Evolutionary conservation across 2,797 vertebrate genomes (phyloP).

Genomic region (Phylloscopus collybita): DNA sequence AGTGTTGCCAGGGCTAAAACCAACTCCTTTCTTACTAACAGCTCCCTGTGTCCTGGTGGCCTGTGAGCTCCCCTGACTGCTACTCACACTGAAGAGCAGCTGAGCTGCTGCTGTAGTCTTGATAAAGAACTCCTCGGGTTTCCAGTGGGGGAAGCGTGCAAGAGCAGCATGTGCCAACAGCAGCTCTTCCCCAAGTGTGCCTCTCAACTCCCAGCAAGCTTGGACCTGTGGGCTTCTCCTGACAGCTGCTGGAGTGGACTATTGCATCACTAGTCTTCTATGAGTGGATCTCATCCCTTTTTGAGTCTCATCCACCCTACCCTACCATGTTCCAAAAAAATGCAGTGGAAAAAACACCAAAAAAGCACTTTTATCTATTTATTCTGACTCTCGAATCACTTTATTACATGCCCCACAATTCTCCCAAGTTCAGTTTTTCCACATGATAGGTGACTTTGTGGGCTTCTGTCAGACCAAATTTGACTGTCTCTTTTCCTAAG

Average conservation of each 20-base stretch:
- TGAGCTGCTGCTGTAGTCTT: neutral
- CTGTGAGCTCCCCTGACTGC: neutral
- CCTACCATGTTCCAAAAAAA: neutral
- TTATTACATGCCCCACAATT: neutral
- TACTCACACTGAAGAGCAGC: neutral
- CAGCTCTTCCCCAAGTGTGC: neutral
- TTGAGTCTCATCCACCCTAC: neutral
- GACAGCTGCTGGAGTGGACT: neutral
- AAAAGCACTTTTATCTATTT: neutral
- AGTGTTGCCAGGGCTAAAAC: neutral
- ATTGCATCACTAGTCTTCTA: neutral
- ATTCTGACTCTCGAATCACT: neutral
- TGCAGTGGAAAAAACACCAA: neutral
- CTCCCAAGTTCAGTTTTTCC: neutral
- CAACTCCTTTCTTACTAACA: neutral
- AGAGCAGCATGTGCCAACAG: neutral
- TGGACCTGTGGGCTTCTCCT: neutral
- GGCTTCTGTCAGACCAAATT: neutral
- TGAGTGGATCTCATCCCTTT: neutral
- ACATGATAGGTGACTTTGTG: neutral
- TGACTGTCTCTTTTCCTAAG: neutral
- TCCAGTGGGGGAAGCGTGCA: accelerated
- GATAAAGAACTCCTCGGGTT: accelerated
- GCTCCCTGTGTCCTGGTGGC: neutral
- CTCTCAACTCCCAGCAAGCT: accelerated